Evolutionary conservation across 1,140 invertebrate genomes (phyloP).

Genomic region (Brachionus rubens): DNA sequence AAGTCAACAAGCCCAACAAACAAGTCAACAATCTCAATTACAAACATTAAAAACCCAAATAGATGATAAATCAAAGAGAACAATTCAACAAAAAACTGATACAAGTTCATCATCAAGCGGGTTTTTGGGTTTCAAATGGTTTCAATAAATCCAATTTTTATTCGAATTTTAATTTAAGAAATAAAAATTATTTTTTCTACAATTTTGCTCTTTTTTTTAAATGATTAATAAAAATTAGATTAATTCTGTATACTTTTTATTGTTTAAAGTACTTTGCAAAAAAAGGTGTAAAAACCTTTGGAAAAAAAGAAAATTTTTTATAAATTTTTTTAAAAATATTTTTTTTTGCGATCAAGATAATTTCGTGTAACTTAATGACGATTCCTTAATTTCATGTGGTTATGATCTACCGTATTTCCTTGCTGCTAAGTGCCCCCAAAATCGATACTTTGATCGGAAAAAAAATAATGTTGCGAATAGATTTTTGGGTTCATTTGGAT

Average conservation of each 20-base stretch:
- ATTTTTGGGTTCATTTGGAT: too few relatives aligned
- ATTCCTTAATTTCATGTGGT: too few relatives aligned
- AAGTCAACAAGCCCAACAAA: slow-evolving; percentile 40
- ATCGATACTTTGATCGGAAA: too few relatives aligned
- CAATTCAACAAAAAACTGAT: neutral
- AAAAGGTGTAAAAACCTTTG: slow-evolving; percentile 38
- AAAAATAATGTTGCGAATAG: too few relatives aligned
- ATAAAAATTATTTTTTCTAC: neutral
- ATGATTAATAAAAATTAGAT: too few relatives aligned
- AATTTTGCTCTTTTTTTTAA: too few relatives aligned
- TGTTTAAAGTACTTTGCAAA: too few relatives aligned
- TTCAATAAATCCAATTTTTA: neutral
- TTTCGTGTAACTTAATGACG: too few relatives aligned
- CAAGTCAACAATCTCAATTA: neutral
- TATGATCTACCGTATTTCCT: too few relatives aligned
- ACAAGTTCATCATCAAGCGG: neutral
- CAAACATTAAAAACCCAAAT: neutral
- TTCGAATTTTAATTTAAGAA: neutral
- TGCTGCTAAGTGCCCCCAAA: too few relatives aligned
- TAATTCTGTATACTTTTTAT: too few relatives aligned
- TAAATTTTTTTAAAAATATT: neutral
- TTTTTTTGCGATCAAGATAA: neutral
- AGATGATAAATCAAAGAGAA: neutral
- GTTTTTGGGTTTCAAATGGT: slow-evolving; percentile 38
- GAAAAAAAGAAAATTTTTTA: neutral